Conservation (phyloP, 1,140 invertebrate species). For the Hirudo medicinalis region DNA sequence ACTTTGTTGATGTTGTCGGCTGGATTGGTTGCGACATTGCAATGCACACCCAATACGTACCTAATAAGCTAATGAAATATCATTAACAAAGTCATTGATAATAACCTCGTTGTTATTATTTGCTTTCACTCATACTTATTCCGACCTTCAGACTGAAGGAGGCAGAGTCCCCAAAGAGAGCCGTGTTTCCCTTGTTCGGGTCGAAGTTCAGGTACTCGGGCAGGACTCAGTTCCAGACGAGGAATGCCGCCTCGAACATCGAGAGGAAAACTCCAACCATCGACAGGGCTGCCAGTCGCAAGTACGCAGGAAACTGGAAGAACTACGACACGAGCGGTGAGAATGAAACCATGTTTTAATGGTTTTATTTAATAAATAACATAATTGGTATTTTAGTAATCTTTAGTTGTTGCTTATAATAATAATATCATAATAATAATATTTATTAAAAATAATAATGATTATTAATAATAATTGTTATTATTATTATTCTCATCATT, state of each 20-base stretch:
- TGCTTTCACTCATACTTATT: not conserved
- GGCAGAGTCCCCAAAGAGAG: conserved; percentile 64
- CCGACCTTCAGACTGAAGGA: conserved; percentile 63
- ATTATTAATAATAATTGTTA: no score
- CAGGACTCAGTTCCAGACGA: conserved; percentile 86
- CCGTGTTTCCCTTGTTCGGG: conserved; percentile 67
- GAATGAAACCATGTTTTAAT: not conserved
- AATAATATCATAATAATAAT: no score
- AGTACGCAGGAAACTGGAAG: conserved; percentile 17
- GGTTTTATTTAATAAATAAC: no score
- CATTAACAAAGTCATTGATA: no score
- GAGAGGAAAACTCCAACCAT: conserved; percentile 74
- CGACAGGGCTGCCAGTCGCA: conserved; percentile 63
- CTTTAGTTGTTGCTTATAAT: no score
- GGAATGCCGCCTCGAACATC: conserved; percentile 58
- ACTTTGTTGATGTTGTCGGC: no score
- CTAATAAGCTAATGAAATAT: no score
- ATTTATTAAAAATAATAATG: no score
- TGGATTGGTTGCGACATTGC: no score
- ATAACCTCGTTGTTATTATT: not conserved
- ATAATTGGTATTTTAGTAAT: no score
- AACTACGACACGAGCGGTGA: conserved; percentile 8
- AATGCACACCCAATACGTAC: no score
- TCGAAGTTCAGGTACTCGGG: conserved; percentile 90
- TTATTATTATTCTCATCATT: no score